Evolutionary conservation across 1,140 invertebrate species (phyloP).

Genomic region (Zophobas morio): DNA sequence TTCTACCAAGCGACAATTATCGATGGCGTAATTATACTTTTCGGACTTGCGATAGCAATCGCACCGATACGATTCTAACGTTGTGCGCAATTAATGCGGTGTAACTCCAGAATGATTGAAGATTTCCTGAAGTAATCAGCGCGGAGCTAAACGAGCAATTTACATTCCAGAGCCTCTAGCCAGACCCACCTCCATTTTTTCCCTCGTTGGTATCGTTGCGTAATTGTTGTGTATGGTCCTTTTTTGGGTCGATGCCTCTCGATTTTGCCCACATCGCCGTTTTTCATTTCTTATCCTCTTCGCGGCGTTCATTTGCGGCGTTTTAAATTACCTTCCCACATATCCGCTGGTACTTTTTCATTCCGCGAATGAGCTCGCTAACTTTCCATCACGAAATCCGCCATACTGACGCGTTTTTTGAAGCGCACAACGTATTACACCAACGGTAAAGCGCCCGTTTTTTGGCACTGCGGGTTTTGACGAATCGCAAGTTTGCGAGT

Average conservation of each 20-base stretch:
- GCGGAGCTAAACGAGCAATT: conserved; percentile 24
- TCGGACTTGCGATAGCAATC: not conserved
- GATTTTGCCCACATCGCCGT: conserved; percentile 21
- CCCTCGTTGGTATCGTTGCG: conserved; percentile 3
- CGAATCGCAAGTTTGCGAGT: too few relatives aligned
- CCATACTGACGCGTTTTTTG: conserved; percentile 38
- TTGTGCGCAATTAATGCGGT: conserved; percentile 6
- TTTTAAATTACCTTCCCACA: conserved; percentile 45
- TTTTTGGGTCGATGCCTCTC: not conserved
- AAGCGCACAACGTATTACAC: conserved; percentile 7
- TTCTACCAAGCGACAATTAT: not conserved
- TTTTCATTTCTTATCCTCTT: conserved; percentile 23
- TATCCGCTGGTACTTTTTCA: conserved; percentile 31
- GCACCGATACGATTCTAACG: not conserved
- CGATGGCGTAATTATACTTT: not conserved
- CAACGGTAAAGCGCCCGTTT: not conserved
- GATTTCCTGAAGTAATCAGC: conserved; percentile 38
- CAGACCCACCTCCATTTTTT: not conserved
- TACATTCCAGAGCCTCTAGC: conserved; percentile 16
- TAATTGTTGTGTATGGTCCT: conserved; percentile 2
- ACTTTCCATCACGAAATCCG: conserved; percentile 46
- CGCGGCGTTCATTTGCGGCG: conserved; percentile 19
- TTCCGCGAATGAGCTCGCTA: conserved; percentile 33
- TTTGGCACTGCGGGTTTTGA: too few relatives aligned
- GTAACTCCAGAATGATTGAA: conserved; percentile 19